These are phyloP conservation scores for Ochotona curzoniae DNA, from an alignment of 2,113 vertebrate species.

Conservation along the genomic window DNA sequence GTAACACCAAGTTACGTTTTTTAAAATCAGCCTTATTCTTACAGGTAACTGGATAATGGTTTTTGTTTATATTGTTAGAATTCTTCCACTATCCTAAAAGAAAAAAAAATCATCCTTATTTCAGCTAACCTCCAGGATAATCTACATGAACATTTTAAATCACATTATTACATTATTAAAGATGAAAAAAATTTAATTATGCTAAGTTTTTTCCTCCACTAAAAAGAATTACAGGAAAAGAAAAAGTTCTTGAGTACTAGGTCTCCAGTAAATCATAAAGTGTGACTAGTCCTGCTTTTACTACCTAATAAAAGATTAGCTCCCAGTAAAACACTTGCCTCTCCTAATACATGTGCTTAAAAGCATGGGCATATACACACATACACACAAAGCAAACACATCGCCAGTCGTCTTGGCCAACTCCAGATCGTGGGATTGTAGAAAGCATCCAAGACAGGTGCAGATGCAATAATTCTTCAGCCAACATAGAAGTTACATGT, in stretches of 20 bases:
- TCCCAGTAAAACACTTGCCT: not conserved
- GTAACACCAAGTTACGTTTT: not conserved
- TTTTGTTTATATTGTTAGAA: not conserved
- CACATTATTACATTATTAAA: not conserved
- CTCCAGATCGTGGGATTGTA: not conserved
- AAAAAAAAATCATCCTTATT: not conserved
- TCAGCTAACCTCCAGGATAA: not conserved
- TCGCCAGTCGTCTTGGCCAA: not conserved
- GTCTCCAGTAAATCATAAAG: not conserved
- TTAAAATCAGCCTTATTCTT: conserved; percentile 13
- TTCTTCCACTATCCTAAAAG: not conserved
- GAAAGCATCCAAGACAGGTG: not conserved
- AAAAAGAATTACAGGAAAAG: not conserved
- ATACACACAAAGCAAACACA: not conserved
- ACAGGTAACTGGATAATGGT: not conserved
- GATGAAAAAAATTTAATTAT: conserved; percentile 1
- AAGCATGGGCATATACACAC: not conserved
- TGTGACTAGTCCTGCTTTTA: not conserved
- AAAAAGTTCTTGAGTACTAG: not conserved
- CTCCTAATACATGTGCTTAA: not conserved
- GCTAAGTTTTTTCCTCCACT: not conserved
- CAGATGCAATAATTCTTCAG: conserved; percentile 4
- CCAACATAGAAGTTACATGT: not conserved
- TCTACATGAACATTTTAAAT: not conserved
- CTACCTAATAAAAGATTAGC: not conserved